These are phyloP conservation scores for Notolepis coatsorum DNA, from an alignment of 2,797 vertebrate genomes.

Conservation along the genomic window DNA sequence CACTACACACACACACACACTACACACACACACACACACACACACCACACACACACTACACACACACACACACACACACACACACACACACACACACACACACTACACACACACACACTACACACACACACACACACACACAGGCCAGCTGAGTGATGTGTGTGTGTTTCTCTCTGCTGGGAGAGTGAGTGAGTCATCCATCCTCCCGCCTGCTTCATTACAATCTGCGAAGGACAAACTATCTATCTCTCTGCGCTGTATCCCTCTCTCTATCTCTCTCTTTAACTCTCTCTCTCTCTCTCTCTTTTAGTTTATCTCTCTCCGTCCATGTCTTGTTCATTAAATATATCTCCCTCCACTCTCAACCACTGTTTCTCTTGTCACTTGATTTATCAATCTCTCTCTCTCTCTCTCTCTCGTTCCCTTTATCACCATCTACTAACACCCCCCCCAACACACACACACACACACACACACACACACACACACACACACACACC, in stretches of 20 bases:
- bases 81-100: conserved; percentile 32
- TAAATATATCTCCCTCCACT: neutral
- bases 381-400: conserved; percentile 42
- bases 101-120: conserved; percentile 12
- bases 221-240: conserved; percentile 79
- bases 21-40: conserved; percentile 39
- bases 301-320: conserved; percentile 28
- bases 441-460: no score
- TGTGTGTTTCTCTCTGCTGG: conserved; percentile 66
- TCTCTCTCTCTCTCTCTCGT: conserved; percentile 61
- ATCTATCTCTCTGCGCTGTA: conserved; percentile 65
- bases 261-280: conserved; percentile 63
- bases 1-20: no score
- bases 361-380: conserved; percentile 36
- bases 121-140: conserved; percentile 37
- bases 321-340: neutral
- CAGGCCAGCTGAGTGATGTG: conserved; percentile 69
- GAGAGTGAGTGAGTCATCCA: conserved; percentile 79
- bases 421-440: conserved; percentile 52
- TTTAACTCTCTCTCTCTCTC: conserved; percentile 42
- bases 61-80: no score
- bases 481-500: no score
- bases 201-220: conserved; percentile 79
- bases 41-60: no score
- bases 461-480: no score